A percentile compares a stretch with the other conserved stretches of the same genome.
phyloP scores from a whole-genome alignment of 2,888 invertebrate species.

The Cephus runcator region DNA sequence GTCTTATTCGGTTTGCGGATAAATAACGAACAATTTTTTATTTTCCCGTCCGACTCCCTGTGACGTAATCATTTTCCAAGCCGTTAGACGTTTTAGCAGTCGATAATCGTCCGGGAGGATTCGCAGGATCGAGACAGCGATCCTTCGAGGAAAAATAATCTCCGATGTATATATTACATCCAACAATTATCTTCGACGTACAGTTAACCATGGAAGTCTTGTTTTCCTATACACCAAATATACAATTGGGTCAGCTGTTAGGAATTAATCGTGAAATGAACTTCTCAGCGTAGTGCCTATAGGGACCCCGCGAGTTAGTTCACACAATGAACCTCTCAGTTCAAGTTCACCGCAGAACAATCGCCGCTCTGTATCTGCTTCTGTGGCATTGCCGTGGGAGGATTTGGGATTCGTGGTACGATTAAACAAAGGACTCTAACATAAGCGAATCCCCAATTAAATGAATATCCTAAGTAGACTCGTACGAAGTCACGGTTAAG shows the following conservation, averaged over 20 bases:
- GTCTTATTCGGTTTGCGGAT: slow-evolving; percentile 1
- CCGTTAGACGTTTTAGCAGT: background rate
- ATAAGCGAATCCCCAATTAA: background rate
- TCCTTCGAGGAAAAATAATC: background rate
- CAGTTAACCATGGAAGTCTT: background rate
- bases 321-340: background rate
- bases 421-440: background rate
- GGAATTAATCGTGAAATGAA: background rate
- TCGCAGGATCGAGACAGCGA: background rate
- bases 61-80: background rate
- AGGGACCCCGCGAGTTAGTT: background rate
- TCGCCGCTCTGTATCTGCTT: background rate
- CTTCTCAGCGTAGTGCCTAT: background rate
- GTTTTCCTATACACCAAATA: background rate
- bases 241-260: background rate
- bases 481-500: background rate
- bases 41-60: background rate
- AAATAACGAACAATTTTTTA: background rate
- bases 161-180: background rate
- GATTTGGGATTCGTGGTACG: background rate
- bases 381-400: background rate
- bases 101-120: background rate
- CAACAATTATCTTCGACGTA: background rate
- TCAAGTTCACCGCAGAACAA: background rate
- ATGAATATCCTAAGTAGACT: background rate